These are phyloP conservation scores for Craseonycteris thonglongyai DNA, from an alignment of 2,113 vertebrate genomes.

Conservation along the genomic window DNA sequence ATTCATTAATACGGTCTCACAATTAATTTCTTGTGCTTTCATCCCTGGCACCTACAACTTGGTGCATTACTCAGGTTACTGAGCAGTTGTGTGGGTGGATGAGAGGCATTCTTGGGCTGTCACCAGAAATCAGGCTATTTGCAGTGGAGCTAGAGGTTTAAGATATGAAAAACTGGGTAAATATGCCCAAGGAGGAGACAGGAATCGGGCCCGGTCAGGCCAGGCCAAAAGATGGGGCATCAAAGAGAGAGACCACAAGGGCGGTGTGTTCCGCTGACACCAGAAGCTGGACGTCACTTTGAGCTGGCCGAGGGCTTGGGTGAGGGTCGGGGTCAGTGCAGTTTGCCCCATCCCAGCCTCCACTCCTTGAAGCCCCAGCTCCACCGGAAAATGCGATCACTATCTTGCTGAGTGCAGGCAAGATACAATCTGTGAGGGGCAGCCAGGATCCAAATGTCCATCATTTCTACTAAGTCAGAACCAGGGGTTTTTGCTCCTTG, in stretches of 20 bases:
- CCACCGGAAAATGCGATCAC: neutral
- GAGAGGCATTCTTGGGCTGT: neutral
- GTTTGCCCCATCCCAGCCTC: neutral
- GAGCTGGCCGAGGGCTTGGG: neutral
- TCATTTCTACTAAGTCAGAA: neutral
- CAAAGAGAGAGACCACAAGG: neutral
- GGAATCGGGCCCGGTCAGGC: neutral
- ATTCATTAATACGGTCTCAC: neutral
- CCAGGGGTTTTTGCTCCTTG: neutral
- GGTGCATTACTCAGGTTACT: neutral
- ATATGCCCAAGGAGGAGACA: neutral
- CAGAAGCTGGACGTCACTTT: neutral
- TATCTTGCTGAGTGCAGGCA: constrained; percentile 12
- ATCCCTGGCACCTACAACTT: neutral
- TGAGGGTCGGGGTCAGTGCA: accelerated
- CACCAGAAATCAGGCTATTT: neutral
- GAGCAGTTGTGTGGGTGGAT: neutral
- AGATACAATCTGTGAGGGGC: neutral
- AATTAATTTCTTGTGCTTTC: neutral
- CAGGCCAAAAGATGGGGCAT: neutral
- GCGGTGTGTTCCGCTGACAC: accelerated
- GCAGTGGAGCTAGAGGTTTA: neutral
- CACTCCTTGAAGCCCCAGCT: neutral
- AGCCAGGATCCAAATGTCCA: neutral
- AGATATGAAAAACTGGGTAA: neutral